Evolutionary conservation across 2,113 vertebrate species (phyloP).

Genomic region (Ginglymostoma cirratum): DNA sequence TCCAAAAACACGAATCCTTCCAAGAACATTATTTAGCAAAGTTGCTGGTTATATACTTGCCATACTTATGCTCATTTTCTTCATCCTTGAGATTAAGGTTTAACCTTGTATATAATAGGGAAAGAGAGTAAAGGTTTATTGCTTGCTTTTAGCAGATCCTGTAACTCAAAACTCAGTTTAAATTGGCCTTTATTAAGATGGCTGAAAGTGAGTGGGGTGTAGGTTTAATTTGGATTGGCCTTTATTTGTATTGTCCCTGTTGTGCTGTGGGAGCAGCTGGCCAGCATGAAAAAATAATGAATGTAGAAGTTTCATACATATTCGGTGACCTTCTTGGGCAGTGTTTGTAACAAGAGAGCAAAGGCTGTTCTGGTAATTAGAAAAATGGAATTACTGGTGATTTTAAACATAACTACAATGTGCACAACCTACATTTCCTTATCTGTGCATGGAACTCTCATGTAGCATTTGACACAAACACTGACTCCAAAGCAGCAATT

Average conservation of each 20-base stretch:
- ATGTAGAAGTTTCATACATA: slow-evolving; percentile 53
- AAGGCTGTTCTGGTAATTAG: slow-evolving; percentile 5
- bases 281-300: slow-evolving; percentile 62
- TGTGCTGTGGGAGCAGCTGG: slow-evolving; percentile 52
- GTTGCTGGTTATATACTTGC: not conserved
- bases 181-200: slow-evolving; percentile 54
- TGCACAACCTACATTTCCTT: not conserved
- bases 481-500: not conserved
- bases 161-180: slow-evolving; percentile 41
- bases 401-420: not conserved
- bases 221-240: slow-evolving; percentile 56
- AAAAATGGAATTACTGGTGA: not conserved
- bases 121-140: slow-evolving; percentile 45
- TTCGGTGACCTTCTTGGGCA: slow-evolving; percentile 51
- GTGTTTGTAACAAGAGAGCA: slow-evolving; percentile 46
- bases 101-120: not conserved
- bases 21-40: not conserved
- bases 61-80: not conserved
- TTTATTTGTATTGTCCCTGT: slow-evolving; percentile 52
- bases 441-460: not conserved
- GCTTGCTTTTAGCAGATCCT: slow-evolving; percentile 36
- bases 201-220: slow-evolving; percentile 48
- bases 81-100: not conserved
- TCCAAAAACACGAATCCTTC: not conserved
- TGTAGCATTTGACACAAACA: not conserved